Conservation (phyloP, 2,888 invertebrate species). For the Campopleginae sp. region DNA sequence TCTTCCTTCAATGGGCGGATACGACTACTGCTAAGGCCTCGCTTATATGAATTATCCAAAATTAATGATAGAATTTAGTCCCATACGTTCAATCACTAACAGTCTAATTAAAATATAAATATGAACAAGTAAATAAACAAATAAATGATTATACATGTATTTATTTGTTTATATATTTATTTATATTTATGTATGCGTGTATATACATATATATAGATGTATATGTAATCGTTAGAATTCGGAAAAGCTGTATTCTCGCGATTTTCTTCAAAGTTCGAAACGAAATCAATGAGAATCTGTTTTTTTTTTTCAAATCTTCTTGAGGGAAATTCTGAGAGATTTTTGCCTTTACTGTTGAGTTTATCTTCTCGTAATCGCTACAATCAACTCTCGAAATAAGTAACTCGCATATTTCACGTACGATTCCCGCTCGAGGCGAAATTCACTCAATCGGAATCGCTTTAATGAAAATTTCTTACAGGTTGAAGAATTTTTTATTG, state of each 20-base stretch:
- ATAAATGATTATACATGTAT: conserved; percentile 33
- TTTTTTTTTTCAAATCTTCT: background rate
- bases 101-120: conserved; percentile 73
- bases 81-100: conserved; percentile 79
- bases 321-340: conserved; percentile 1
- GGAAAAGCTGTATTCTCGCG: conserved; percentile 29
- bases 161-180: conserved; percentile 3
- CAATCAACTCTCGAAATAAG: conserved; percentile 22
- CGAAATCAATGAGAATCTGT: background rate
- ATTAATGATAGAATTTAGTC: conserved; percentile 79
- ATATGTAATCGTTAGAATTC: conserved; percentile 55
- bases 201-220: conserved; percentile 19
- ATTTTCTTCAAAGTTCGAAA: conserved; percentile 25
- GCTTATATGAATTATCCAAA: conserved; percentile 80
- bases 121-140: conserved; percentile 4
- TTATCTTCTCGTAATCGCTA: background rate
- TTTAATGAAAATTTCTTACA: conserved; percentile 25
- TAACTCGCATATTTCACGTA: conserved; percentile 27
- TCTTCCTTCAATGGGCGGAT: conserved; percentile 82
- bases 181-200: background rate
- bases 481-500: conserved; percentile 6
- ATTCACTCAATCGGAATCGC: conserved; percentile 46
- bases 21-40: conserved; percentile 84
- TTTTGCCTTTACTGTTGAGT: background rate
- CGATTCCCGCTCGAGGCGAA: conserved; percentile 55